Conservation (phyloP, 2,113 vertebrate genomes). For the Tupaia tana region DNA sequence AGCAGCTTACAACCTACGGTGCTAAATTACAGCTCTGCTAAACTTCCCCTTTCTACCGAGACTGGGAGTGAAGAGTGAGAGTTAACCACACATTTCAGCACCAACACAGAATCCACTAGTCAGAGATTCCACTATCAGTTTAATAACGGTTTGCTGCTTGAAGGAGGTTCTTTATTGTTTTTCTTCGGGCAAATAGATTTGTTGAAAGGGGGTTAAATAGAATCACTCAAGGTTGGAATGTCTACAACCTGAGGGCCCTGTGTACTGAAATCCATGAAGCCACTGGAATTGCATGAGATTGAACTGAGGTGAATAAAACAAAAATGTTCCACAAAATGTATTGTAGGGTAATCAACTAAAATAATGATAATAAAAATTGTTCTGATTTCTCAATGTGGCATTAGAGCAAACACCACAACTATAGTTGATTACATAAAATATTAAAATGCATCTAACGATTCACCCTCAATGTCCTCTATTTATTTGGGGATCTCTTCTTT, state of each 20-base stretch:
- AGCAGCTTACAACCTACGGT: neutral
- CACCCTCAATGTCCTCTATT: neutral
- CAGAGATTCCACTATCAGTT: neutral
- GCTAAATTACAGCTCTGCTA: conserved; percentile 12
- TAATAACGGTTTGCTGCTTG: conserved; percentile 20
- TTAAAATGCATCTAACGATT: neutral
- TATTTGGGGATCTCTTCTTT: neutral
- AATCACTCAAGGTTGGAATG: neutral
- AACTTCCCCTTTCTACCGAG: neutral
- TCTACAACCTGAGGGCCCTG: neutral
- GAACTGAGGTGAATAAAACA: conserved; percentile 36
- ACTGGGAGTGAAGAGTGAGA: neutral
- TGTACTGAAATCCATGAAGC: neutral
- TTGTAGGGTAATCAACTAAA: neutral
- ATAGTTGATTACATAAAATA: neutral
- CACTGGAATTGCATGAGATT: neutral
- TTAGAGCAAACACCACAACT: neutral
- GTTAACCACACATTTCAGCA: conserved; percentile 54
- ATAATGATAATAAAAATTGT: conserved; percentile 24
- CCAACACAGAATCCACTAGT: neutral
- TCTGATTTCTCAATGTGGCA: neutral
- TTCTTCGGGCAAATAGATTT: conserved; percentile 41
- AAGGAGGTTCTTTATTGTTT: neutral
- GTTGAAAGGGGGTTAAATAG: neutral
- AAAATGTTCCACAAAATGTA: conserved; percentile 28